A percentile compares a stretch with the other conserved stretches of the same genome.
phyloP scores from a whole-genome alignment of 2,113 vertebrate species.

The Pelecanoides urinatrix region DNA sequence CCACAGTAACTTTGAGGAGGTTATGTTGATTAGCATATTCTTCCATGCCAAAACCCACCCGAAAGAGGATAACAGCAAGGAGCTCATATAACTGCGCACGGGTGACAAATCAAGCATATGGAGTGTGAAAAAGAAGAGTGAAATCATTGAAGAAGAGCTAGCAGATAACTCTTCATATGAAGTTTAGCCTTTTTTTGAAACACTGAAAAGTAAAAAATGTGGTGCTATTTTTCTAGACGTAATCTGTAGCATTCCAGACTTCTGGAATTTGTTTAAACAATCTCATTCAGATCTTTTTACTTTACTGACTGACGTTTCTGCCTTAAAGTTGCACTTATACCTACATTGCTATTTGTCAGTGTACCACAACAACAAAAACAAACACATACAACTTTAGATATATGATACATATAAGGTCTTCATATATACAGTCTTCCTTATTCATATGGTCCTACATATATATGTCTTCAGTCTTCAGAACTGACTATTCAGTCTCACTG shows the following conservation, averaged over 20 bases:
- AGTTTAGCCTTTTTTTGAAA: neutral
- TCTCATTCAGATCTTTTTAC: neutral
- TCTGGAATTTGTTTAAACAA: neutral
- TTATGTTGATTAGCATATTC: slow-evolving; percentile 19
- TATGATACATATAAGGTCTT: neutral
- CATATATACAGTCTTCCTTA: neutral
- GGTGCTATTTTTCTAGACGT: neutral
- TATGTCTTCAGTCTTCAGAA: neutral
- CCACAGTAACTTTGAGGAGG: neutral
- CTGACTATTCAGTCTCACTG: neutral
- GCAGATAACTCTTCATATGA: neutral
- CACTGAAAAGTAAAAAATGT: neutral
- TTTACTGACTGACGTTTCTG: neutral
- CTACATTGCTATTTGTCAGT: neutral
- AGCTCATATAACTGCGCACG: neutral
- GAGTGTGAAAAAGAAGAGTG: slow-evolving; percentile 21
- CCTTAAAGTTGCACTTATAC: neutral
- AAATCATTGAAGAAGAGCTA: slow-evolving; percentile 18
- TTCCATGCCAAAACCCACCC: neutral
- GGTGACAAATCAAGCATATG: slow-evolving; percentile 29
- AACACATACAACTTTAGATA: neutral
- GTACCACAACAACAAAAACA: neutral
- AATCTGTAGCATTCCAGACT: neutral
- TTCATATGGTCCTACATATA: neutral
- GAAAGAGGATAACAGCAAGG: neutral